These are phyloP conservation scores for Cylloceria caligata DNA, from an alignment of 2,888 invertebrate genomes.

Conservation along the genomic window DNA sequence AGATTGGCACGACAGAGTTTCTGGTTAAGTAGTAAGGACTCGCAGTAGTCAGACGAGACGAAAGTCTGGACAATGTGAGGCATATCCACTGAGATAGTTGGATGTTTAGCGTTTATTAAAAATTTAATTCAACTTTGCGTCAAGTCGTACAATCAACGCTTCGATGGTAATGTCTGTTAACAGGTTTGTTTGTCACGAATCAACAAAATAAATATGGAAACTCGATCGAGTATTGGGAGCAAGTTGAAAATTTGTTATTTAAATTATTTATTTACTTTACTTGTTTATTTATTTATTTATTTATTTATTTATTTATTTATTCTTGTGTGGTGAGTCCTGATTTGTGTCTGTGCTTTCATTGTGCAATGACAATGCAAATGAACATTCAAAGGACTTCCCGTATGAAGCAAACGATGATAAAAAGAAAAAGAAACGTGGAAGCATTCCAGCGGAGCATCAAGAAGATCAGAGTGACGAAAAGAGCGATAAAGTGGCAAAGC, in stretches of 20 bases:
- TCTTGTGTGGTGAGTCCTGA: conserved; percentile 2
- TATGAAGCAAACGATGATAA: conserved; percentile 37
- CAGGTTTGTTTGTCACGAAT: too few species aligned
- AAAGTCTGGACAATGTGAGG: not conserved
- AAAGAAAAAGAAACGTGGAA: conserved; percentile 8
- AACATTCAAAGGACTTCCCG: conserved; percentile 13
- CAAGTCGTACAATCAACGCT: not conserved
- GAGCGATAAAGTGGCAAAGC: conserved; percentile 42
- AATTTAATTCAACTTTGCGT: not conserved
- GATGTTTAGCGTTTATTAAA: not conserved
- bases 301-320: conserved; percentile 1
- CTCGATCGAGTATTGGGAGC: not conserved
- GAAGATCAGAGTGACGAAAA: conserved; percentile 31
- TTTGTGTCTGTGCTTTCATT: conserved; percentile 62
- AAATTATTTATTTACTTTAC: too few species aligned
- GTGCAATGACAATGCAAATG: conserved; percentile 62
- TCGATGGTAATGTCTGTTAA: not conserved
- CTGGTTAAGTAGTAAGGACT: conserved; percentile 38
- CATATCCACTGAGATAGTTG: conserved; percentile 11
- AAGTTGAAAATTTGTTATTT: not conserved
- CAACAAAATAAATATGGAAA: not conserved
- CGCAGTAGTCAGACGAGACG: conserved; percentile 41
- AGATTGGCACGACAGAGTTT: not conserved
- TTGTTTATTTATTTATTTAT: not conserved
- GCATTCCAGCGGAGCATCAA: not conserved